Evolutionary conservation across 1,140 invertebrate species (phyloP).

Genomic region (Ceratosolen solmsi): DNA sequence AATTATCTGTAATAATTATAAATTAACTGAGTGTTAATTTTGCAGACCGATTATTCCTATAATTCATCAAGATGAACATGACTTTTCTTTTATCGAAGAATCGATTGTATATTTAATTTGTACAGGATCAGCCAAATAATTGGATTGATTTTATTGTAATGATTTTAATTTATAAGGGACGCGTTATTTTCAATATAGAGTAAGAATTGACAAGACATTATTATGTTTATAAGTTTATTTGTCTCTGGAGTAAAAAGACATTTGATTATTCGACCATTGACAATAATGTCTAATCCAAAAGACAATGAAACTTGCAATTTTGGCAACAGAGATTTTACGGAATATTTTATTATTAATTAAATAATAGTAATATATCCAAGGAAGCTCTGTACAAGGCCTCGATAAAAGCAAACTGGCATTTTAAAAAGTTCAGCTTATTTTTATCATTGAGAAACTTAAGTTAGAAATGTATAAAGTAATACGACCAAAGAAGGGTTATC

Average conservation of each 20-base stretch:
- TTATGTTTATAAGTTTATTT: no score
- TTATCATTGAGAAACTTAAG: neutral
- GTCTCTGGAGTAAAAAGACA: no score
- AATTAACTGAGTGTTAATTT: neutral
- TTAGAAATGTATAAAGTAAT: neutral
- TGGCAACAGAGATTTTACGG: no score
- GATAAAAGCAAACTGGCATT: neutral
- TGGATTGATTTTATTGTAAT: neutral
- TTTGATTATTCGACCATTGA: no score
- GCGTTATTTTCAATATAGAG: no score
- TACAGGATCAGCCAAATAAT: neutral
- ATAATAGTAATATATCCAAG: no score
- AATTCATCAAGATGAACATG: neutral
- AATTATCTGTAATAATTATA: neutral
- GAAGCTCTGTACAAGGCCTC: no score
- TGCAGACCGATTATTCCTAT: neutral
- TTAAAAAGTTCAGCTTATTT: neutral
- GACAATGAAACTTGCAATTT: no score
- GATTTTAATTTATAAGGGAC: neutral
- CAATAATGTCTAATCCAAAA: no score
- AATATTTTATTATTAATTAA: no score
- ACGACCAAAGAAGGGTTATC: slow-evolving; percentile 27
- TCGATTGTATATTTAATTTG: neutral
- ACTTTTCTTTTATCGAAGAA: slow-evolving; percentile 7
- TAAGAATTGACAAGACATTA: no score